These are phyloP conservation scores for Geotrupes spiniger DNA, from an alignment of 2,888 invertebrate genomes.

Conservation along the genomic window DNA sequence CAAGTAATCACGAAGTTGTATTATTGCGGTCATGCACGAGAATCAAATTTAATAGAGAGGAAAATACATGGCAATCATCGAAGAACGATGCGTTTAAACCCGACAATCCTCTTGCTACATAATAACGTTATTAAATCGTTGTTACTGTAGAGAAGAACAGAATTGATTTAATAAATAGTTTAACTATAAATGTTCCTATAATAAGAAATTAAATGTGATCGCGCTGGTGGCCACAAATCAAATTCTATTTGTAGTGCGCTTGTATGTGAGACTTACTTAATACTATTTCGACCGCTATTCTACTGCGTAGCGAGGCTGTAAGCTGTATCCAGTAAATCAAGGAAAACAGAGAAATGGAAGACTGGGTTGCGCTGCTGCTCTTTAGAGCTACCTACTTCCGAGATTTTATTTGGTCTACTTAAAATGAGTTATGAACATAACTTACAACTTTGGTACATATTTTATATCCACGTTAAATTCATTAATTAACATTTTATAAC, in stretches of 20 bases:
- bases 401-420: conserved; percentile 13
- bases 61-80: no score
- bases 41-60: no score
- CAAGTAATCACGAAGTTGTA: no score
- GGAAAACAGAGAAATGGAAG: conserved; percentile 8
- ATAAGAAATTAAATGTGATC: conserved; percentile 4
- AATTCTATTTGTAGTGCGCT: conserved; percentile 3
- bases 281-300: conserved; percentile 8
- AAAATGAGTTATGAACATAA: conserved; percentile 5
- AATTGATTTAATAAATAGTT: no score
- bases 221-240: conserved; percentile 1
- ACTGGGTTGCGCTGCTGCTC: background rate
- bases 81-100: no score
- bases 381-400: conserved; percentile 12
- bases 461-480: conserved; percentile 6
- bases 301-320: conserved; percentile 9
- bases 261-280: conserved; percentile 8
- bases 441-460: conserved; percentile 5
- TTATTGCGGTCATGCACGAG: no score
- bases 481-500: background rate
- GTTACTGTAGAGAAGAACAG: no score
- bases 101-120: no score
- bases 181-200: background rate
- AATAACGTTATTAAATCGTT: no score
- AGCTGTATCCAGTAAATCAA: conserved; percentile 12